phyloP scores from a whole-genome alignment of 2,888 invertebrate genomes.

The Xylophagus ater region DNA sequence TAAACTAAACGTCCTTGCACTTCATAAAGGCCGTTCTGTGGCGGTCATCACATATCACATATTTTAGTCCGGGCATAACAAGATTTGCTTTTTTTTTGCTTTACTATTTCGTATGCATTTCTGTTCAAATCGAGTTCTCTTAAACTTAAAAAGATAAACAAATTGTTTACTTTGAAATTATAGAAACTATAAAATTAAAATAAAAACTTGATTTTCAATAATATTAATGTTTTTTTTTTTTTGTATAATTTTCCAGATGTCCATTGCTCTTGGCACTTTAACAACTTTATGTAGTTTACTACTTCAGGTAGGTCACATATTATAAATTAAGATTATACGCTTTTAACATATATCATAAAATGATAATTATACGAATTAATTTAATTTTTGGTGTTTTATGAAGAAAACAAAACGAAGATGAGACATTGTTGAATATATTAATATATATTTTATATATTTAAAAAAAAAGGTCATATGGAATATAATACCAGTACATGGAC shows the following conservation, averaged over 20 bases:
- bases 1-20: slow-evolving; percentile 4
- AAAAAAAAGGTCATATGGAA: slow-evolving; percentile 13
- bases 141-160: too few relatives aligned
- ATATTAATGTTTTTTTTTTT: background rate
- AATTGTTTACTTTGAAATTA: too few relatives aligned
- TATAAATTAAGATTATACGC: slow-evolving; percentile 1
- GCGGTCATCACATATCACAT: too few relatives aligned
- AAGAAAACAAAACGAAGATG: too few relatives aligned
- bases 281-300: slow-evolving; percentile 9
- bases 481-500: slow-evolving; percentile 46
- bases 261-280: background rate
- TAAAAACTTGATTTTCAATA: background rate
- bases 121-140: too few relatives aligned
- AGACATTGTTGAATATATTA: too few relatives aligned
- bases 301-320: slow-evolving; percentile 12
- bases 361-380: background rate
- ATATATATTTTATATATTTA: too few relatives aligned
- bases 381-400: too few relatives aligned
- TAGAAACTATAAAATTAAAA: too few relatives aligned
- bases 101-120: too few relatives aligned
- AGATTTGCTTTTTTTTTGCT: too few relatives aligned
- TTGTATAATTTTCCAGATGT: slow-evolving; percentile 7
- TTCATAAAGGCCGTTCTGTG: background rate
- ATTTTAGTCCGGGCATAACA: too few relatives aligned
- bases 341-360: background rate